Evolutionary conservation across 2,888 invertebrate species (phyloP).

Genomic region (Athalia circularis): DNA sequence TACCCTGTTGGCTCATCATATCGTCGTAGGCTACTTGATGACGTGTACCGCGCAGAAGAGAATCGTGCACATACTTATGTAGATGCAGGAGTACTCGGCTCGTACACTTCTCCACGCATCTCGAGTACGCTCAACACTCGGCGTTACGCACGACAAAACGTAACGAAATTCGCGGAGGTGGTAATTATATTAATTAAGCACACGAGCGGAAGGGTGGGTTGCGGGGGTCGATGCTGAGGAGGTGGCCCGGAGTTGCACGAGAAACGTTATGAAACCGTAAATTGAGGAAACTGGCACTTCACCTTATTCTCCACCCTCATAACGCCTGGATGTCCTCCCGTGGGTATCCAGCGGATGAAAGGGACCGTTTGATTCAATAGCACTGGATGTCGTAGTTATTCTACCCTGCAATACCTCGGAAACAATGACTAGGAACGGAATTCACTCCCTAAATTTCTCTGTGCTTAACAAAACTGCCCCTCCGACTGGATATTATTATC

Average conservation of each 20-base stretch:
- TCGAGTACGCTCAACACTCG: conserved; percentile 18
- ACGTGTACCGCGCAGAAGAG: no score
- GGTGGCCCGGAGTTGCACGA: not conserved
- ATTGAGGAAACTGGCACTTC: conserved; percentile 36
- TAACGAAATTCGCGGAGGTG: conserved; percentile 23
- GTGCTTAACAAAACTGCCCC: no score
- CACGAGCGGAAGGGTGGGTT: conserved; percentile 3
- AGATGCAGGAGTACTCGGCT: no score
- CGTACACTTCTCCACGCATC: not conserved
- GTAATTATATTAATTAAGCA: conserved; percentile 37
- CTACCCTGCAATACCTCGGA: not conserved
- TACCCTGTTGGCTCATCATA: no score
- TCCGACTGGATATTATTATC: no score
- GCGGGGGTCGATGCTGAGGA: not conserved
- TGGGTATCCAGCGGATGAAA: conserved; percentile 27
- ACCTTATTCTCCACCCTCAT: conserved; percentile 19
- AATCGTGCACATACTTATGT: no score
- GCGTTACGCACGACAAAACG: conserved; percentile 7
- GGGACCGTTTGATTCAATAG: conserved; percentile 41
- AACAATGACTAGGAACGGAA: conserved; percentile 7
- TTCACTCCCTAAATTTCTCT: no score
- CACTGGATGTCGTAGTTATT: conserved; percentile 22
- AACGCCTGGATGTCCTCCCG: conserved; percentile 29
- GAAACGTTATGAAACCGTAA: conserved; percentile 44
- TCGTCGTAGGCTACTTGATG: no score